Evolutionary conservation across 2,113 vertebrate species (phyloP), one percentile per base, ranked within the genome.

Genomic region (Pelmatolapia mariae): DNA sequence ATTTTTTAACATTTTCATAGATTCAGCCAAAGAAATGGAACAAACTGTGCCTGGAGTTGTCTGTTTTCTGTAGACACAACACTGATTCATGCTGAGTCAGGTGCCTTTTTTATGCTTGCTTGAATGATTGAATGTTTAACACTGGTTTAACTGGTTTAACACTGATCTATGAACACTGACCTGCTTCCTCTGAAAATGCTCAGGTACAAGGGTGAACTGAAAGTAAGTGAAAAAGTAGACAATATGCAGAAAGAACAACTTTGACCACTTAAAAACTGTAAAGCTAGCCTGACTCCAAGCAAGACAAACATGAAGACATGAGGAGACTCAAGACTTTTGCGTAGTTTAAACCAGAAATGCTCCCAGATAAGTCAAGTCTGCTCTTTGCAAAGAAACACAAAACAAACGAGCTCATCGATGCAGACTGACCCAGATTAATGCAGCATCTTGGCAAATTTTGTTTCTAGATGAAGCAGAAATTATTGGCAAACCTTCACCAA

Each of bases 401-500:
- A 8, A 71, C n/a, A 13, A 7, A 68, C 3, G 3, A 68, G 63
- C 12, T 15, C 36, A 24, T 22, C 33, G 3, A 22, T 22, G 3
- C 38, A 43, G 38, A 43, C 38, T 43, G 12, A 68, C 63, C 8
- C 33, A 40, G 36, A 0, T 40, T 24, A 5, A 3, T 11, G 66
- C 66, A 71, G 12, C 12, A 15, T 71, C 2, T 43, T 19, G 0
- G 19, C 6, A 36, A 68, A 13, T 22, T 71, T 12, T 71, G 5
- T 71, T 71, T 24, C 3, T 43, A 40, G 8, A 4, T 36, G 0
- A 63, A 10, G 12, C 29, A 19, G 0, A 63, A 63, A 33, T 19
- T 33, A 0, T 33, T 63, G 16, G 0, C 0, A 33, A 63, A 63
- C 16, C 59, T 63, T 63, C 19, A 68, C 11, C 63, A 6, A 22